Evolutionary conservation across 2,797 vertebrate genomes (phyloP).

Genomic region (Linurgus olivaceus): DNA sequence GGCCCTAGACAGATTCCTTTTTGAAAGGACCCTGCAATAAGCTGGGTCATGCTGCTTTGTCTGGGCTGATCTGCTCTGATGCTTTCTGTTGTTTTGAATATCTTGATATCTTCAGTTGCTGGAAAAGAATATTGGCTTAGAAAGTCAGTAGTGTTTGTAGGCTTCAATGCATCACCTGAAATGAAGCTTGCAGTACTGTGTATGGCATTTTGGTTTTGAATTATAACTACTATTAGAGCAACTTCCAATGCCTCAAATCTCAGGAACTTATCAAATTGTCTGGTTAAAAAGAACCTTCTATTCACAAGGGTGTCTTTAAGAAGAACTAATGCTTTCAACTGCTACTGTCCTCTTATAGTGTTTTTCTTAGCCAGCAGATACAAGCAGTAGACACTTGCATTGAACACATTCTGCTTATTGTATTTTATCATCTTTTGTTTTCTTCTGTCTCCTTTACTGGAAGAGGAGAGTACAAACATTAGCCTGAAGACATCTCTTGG

Average conservation of each 20-base stretch:
- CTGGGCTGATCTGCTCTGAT: background rate
- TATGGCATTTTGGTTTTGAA: background rate
- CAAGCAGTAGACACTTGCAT: background rate
- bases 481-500: background rate
- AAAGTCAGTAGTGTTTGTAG: background rate
- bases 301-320: background rate
- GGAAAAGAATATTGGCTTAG: background rate
- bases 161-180: background rate
- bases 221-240: background rate
- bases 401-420: background rate
- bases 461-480: background rate
- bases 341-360: background rate
- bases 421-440: background rate
- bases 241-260: background rate
- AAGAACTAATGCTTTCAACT: background rate
- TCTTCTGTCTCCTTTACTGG: background rate
- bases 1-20: background rate
- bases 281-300: background rate
- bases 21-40: background rate
- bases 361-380: background rate
- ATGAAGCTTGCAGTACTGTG: background rate
- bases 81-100: background rate
- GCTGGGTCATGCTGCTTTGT: background rate
- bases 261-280: background rate
- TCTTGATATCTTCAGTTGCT: background rate